phyloP scores from a whole-genome alignment of 2,888 invertebrate species.

The Phaonia tiefii region DNA sequence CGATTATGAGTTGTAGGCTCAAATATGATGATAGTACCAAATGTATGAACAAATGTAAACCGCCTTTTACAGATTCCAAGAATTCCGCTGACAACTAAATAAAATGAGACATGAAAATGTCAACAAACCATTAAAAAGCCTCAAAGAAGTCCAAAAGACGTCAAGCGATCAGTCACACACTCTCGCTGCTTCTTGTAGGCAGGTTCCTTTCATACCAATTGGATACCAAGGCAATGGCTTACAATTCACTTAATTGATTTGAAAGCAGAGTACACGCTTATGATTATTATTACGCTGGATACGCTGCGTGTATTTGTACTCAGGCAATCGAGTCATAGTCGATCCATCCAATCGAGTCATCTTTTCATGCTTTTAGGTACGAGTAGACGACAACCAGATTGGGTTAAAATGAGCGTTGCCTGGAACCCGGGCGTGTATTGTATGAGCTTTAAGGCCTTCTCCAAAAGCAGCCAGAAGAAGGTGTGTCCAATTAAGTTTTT shows the following conservation, averaged over 20 bases:
- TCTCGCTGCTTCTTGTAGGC: constrained; percentile 4
- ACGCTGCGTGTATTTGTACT: constrained; percentile 20
- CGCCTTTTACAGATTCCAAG: constrained; percentile 75
- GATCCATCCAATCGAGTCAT: too few species aligned
- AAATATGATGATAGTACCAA: constrained; percentile 1
- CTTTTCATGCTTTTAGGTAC: too few species aligned
- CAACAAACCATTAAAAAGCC: constrained; percentile 69
- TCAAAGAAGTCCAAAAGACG: constrained; percentile 1
- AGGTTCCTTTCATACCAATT: constrained; percentile 28
- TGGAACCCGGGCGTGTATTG: too few species aligned
- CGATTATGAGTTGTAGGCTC: too few species aligned
- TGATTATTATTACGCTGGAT: constrained; percentile 51
- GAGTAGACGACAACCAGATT: too few species aligned
- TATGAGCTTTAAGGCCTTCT: constrained; percentile 35
- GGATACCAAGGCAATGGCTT: constrained; percentile 25
- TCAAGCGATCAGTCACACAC: constrained; percentile 31
- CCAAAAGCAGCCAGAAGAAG: constrained; percentile 46
- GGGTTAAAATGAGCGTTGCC: too few species aligned
- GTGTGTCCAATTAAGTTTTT: constrained; percentile 64
- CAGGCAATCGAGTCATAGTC: constrained; percentile 30
- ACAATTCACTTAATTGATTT: constrained; percentile 61
- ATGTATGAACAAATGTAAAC: constrained; percentile 24
- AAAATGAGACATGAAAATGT: constrained; percentile 70
- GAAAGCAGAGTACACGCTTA: constrained; percentile 52
- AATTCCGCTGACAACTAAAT: constrained; percentile 68